phyloP scores from a whole-genome alignment of 2,113 vertebrate species.

The Crotalus tigris region DNA sequence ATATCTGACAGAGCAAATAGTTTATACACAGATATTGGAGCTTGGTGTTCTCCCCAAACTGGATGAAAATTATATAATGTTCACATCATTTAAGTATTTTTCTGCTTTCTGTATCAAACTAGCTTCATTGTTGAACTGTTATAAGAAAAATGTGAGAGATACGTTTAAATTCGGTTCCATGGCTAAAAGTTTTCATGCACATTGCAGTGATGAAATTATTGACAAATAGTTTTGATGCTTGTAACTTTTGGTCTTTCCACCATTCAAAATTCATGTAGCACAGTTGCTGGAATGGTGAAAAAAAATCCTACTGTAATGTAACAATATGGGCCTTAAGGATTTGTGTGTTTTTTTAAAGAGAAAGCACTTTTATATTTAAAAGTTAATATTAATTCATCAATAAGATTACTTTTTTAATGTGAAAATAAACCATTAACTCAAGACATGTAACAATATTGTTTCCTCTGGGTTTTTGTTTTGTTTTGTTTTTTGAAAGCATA shows the following conservation, averaged over 20 bases:
- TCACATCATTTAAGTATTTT: slow-evolving; percentile 9
- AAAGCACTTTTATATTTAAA: slow-evolving; percentile 73
- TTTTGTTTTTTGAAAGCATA: slow-evolving; percentile 52
- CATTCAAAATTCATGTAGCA: slow-evolving; percentile 54
- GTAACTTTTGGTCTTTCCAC: slow-evolving; percentile 60
- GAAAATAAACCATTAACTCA: slow-evolving; percentile 71
- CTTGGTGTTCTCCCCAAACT: slow-evolving; percentile 3
- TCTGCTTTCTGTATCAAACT: background rate
- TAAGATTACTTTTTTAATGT: slow-evolving; percentile 72
- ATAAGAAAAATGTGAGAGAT: slow-evolving; percentile 28
- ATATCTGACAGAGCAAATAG: slow-evolving; percentile 19
- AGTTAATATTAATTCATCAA: slow-evolving; percentile 70
- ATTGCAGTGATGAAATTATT: slow-evolving; percentile 43
- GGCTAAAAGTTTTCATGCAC: slow-evolving; percentile 27
- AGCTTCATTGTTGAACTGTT: background rate
- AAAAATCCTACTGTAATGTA: slow-evolving; percentile 59
- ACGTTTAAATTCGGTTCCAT: slow-evolving; percentile 25
- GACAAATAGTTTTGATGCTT: slow-evolving; percentile 48
- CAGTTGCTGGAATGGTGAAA: slow-evolving; percentile 64
- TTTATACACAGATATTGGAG: background rate
- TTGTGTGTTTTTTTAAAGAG: slow-evolving; percentile 51
- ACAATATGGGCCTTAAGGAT: slow-evolving; percentile 72
- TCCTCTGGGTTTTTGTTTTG: slow-evolving; percentile 13
- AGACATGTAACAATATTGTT: slow-evolving; percentile 55
- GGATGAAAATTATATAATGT: slow-evolving; percentile 1